Evolutionary conservation across 1,140 invertebrate genomes (phyloP), one percentile per base, ranked within the genome.

Genomic region (Hylyphantes graminicola): DNA sequence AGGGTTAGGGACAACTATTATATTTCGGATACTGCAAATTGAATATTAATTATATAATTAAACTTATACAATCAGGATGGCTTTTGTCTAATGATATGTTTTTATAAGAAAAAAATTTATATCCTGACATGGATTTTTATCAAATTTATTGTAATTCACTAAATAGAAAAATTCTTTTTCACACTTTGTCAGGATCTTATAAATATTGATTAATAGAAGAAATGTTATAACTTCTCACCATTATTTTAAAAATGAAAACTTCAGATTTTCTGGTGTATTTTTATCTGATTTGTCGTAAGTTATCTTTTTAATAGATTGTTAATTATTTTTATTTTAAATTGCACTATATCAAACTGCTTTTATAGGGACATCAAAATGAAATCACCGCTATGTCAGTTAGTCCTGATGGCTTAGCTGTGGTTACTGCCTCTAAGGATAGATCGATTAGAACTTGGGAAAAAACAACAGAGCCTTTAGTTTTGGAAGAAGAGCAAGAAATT

Each of bases 401-500:
- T 86, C 92, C 94, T 10, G 96, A 94, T 90, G 97, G 97, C 4
- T 90, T 93, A 73, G 94, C 93, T 90, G 90, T 96, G 59, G 93
- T 94, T 4, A 95, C 94, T 48, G 94, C 94, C 87, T 97, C 97
- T 57, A 93, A 95, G 9, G 98, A 99, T 91, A 93, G 93, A 87
- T 95, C 96, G 19, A 89, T 99, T 64, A 92, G 98, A 50, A 89
- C 99, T 50, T 98, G 93, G 92, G 93, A 96, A 88, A 94, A 94
- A 88, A 96, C 95, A 1, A 92, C 94, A 67, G 97, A 99, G 90
- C 93, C 95, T 1, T 91, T 99, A 54, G 95, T 99, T 55, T 90
- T 99, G 9, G 94, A 97, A 88, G 98, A 99, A 89, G 93, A 97
- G 86, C 93, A 94, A 87, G 98, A 99, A 90, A 89, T 57, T 55